Evolutionary conservation across 2,113 vertebrate species (phyloP).

Genomic region (Rhynchopsitta pachyrhyncha): DNA sequence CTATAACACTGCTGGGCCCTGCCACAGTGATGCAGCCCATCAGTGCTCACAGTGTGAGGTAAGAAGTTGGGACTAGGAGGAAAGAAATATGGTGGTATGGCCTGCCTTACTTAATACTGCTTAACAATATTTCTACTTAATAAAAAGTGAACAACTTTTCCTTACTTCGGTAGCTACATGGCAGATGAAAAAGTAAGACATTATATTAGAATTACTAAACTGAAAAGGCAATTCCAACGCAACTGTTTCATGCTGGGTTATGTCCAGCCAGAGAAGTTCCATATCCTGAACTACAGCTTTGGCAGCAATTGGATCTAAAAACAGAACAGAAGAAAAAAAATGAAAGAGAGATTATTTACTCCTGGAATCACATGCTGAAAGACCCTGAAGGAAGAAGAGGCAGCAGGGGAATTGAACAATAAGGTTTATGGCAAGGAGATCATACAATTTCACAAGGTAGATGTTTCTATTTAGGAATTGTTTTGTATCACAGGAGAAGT

Average conservation of each 20-base stretch:
- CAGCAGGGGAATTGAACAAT: not conserved
- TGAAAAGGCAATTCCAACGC: not conserved
- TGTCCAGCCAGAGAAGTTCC: not conserved
- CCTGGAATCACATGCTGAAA: not conserved
- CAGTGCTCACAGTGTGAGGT: accelerated
- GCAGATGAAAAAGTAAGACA: not conserved
- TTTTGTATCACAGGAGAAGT: not conserved
- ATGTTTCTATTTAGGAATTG: not conserved
- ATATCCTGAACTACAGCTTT: not conserved
- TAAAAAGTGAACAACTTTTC: not conserved
- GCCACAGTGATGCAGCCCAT: not conserved
- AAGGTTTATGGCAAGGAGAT: not conserved
- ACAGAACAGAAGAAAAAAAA: not conserved
- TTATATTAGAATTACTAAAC: not conserved
- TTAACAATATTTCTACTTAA: not conserved
- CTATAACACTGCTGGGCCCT: not conserved
- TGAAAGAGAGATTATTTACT: not conserved
- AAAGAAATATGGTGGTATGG: not conserved
- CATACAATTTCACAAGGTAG: not conserved
- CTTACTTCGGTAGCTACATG: not conserved
- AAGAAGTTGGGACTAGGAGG: not conserved
- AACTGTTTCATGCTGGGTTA: not conserved
- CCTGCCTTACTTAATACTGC: not conserved
- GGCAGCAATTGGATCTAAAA: not conserved
- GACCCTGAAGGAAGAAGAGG: not conserved